These are phyloP conservation scores for Pristis pectinata DNA, from an alignment of 2,797 vertebrate genomes.

Conservation along the genomic window DNA sequence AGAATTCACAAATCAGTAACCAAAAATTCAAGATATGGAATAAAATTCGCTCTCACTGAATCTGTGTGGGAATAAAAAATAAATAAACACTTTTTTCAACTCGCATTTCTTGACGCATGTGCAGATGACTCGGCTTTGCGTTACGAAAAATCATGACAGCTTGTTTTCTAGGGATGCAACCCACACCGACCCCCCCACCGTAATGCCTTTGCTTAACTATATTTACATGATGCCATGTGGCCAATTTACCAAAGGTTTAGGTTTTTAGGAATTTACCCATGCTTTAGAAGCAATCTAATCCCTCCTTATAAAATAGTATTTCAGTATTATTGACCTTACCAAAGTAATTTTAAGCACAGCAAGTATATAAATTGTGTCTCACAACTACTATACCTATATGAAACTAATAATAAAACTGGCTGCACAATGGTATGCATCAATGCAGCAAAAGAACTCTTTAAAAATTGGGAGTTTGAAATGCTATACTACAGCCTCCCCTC, in stretches of 20 bases:
- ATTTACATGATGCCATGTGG: background rate
- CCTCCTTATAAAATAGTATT: background rate
- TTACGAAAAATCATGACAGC: too few species aligned
- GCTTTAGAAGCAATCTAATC: background rate
- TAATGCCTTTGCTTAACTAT: background rate
- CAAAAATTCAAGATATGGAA: too few species aligned
- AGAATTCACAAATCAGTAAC: too few species aligned
- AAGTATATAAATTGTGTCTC: constrained; percentile 9
- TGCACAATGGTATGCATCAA: background rate
- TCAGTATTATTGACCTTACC: background rate
- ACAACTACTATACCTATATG: background rate
- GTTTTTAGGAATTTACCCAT: background rate
- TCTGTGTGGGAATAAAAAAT: too few species aligned
- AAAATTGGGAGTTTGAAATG: constrained; percentile 8
- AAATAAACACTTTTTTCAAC: too few species aligned
- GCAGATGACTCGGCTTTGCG: too few species aligned
- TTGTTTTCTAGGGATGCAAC: too few species aligned
- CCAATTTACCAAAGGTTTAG: background rate
- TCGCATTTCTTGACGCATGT: too few species aligned
- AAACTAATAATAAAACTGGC: constrained; percentile 7
- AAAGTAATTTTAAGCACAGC: background rate
- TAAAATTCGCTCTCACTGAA: too few species aligned
- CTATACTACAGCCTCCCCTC: constrained; percentile 31
- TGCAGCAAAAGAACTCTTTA: constrained; percentile 19
- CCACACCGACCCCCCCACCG: too few species aligned